A percentile compares a stretch with the other conserved stretches of the same genome.
Conservation (phyloP, 2,797 vertebrate genomes). For the Acanthornis magna region DNA sequence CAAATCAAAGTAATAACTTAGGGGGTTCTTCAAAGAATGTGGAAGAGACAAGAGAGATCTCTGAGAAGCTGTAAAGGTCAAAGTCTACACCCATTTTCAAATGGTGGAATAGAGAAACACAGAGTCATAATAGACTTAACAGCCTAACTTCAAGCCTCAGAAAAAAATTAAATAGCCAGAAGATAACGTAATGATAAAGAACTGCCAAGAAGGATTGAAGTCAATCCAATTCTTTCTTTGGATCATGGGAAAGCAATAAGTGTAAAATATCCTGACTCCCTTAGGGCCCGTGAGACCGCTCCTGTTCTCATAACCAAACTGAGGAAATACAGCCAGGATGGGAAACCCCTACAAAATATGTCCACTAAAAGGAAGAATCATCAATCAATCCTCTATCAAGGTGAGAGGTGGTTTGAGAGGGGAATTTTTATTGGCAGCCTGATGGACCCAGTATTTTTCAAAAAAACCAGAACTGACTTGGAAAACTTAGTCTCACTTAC, state of each 20-base stretch:
- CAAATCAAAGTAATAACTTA: neutral
- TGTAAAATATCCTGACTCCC: neutral
- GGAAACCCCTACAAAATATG: fast-evolving
- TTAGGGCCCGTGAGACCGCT: fast-evolving
- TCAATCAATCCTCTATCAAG: neutral
- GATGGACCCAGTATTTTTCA: neutral
- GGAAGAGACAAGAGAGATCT: neutral
- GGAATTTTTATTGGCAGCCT: neutral
- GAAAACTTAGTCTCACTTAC: neutral
- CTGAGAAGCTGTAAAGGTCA: neutral
- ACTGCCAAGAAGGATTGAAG: neutral
- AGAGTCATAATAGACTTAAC: neutral
- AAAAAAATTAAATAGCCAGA: neutral
- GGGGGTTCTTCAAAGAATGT: neutral
- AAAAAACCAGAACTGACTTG: neutral
- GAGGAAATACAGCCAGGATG: neutral
- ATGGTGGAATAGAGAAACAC: neutral
- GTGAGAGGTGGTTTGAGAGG: neutral
- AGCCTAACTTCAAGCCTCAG: neutral
- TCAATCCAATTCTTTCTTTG: neutral
- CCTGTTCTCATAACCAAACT: neutral
- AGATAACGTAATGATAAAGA: neutral
- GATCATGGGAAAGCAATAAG: neutral
- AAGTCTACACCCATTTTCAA: neutral
- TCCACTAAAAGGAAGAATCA: neutral